Base-by-base conservation (phyloP, 2,113 vertebrate species). In the Caranx melampygus region DNA sequence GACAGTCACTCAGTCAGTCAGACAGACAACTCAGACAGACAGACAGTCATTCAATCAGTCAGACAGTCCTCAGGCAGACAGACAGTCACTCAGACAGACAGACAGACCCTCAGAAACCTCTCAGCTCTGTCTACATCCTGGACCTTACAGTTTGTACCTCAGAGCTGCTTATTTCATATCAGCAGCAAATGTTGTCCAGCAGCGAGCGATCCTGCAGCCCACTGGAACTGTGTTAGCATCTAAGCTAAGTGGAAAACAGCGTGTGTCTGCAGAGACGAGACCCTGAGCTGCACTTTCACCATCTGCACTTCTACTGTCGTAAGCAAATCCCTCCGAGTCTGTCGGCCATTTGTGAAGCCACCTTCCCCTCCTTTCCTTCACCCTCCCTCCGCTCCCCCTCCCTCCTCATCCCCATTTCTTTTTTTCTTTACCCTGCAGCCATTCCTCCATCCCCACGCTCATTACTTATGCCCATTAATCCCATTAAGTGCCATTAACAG, bases 401-500 rank as follows among this genome's bases (percentile, higher is more conserved):
- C 12, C 40, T 31, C 21, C 34, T 37, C 67, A 35, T 75, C n/a
- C n/a, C 7, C 60, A 0, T 55, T 35, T n/a, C n/a, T n/a, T n/a
- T 37, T 21, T 21, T 3, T 9, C 62, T 3, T 11, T 59, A 11
- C 63, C 84, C 63, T 4, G 5, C 78, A 81, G 73, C 81, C 72
- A 68, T 79, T 72, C 70, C 82, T 79, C 74, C 75, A 72, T 78
- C 88, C 88, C 67, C 82, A 72, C 78, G 37, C 92, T 92, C 90
- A 92, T 94, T 93, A 93, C 86, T 84, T 88, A 87, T 82, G 83
- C 90, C 88, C 91, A 92, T 93, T 92, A 93, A 94, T 93, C 89
- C 92, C 90, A 93, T 95, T 94, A 94, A 92, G 90, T 83, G 81
- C 91, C 92, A 94, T 95, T 94, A 94, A 91, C 92, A 92, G 78